Evolutionary conservation across 2,888 invertebrate species (phyloP).

Genomic region (Molorchus minor): DNA sequence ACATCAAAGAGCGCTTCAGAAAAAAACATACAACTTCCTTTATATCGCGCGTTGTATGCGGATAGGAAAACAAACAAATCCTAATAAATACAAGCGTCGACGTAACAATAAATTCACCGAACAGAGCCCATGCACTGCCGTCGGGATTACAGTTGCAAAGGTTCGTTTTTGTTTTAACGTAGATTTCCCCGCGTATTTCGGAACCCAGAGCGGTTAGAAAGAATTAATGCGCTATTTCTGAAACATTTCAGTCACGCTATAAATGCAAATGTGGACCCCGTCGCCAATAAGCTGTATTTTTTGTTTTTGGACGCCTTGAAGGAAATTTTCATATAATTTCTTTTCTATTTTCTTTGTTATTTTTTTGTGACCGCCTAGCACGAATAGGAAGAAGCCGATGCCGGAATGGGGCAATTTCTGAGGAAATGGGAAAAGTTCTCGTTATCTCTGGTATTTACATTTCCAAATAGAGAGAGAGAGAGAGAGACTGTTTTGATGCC

Average conservation of each 20-base stretch:
- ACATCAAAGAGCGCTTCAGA: too few species aligned
- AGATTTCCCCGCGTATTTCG: neutral
- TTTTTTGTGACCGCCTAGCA: neutral
- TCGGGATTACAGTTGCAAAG: neutral
- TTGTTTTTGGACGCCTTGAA: neutral
- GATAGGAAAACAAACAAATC: too few species aligned
- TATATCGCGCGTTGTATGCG: too few species aligned
- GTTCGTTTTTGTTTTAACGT: neutral
- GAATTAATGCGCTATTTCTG: neutral
- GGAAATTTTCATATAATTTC: neutral
- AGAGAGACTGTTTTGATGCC: neutral
- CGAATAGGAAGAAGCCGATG: too few species aligned
- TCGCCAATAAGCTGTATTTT: neutral
- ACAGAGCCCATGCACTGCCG: neutral
- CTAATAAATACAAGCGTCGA: neutral
- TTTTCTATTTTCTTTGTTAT: neutral
- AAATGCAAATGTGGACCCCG: neutral
- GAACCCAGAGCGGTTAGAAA: neutral
- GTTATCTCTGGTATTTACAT: slow-evolving; percentile 9
- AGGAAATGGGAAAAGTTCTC: slow-evolving; percentile 14
- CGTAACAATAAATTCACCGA: neutral
- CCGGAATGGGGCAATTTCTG: neutral
- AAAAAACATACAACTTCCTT: too few species aligned
- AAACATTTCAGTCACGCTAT: slow-evolving; percentile 3
- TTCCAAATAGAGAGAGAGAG: neutral